Conservation (phyloP, 53 echinoderm and acorn worm species). For the Mesocentrotus franciscanus region DNA sequence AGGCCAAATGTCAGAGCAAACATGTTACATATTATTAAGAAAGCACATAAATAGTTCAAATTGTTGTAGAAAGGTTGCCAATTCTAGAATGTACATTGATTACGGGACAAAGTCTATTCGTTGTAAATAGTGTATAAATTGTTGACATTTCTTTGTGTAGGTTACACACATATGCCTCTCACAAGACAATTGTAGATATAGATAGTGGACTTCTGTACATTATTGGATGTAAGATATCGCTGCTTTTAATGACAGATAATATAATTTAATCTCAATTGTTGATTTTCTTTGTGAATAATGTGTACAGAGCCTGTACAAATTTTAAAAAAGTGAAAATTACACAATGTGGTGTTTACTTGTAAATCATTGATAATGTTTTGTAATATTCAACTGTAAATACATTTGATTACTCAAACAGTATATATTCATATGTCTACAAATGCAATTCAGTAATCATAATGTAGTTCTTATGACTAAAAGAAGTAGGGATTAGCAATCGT, state of each 20-base stretch:
- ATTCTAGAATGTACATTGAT: not conserved
- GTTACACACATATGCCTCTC: not conserved
- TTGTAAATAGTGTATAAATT: not conserved
- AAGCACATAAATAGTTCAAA: not conserved
- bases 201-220: not conserved
- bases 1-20: too few species aligned
- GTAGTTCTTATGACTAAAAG: not conserved
- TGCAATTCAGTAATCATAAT: not conserved
- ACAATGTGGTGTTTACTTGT: not conserved
- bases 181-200: not conserved
- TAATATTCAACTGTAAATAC: slow-evolving; percentile 9
- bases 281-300: slow-evolving; percentile 19
- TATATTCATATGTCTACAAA: not conserved
- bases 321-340: not conserved
- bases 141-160: not conserved
- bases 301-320: slow-evolving; percentile 34
- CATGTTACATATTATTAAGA: not conserved
- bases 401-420: not conserved
- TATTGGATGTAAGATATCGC: not conserved
- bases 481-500: not conserved
- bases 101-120: not conserved
- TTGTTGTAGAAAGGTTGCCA: too few species aligned
- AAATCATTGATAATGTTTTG: not conserved
- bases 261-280: not conserved
- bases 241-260: not conserved